A percentile compares a stretch with the other conserved stretches of the same genome.
Evolutionary conservation across 2,113 vertebrate species (phyloP).

Genomic region (Mesoclemmys tuberculata): DNA sequence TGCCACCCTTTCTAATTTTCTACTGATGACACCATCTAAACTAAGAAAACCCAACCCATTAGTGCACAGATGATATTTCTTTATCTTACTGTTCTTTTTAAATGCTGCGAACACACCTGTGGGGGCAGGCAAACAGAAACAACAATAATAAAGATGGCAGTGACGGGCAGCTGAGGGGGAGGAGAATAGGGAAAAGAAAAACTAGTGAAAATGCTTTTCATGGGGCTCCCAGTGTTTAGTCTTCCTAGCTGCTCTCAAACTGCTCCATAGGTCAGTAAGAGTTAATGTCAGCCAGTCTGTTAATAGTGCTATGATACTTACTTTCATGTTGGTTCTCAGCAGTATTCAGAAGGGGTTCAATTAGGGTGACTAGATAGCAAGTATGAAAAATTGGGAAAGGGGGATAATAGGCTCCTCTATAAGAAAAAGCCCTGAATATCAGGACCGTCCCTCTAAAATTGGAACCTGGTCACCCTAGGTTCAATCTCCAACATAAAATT

Average conservation of each 20-base stretch:
- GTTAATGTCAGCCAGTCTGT: background rate
- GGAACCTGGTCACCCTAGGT: background rate
- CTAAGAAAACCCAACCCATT: background rate
- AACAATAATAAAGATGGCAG: background rate
- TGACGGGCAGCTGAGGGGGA: background rate
- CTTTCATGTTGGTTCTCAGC: background rate
- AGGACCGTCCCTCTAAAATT: too few relatives aligned
- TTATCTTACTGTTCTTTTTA: conserved; percentile 52
- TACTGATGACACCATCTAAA: conserved; percentile 40
- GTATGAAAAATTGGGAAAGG: too few relatives aligned
- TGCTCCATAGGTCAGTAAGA: conserved; percentile 32
- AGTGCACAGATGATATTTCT: background rate
- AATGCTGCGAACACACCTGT: conserved; percentile 14
- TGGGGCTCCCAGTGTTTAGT: background rate
- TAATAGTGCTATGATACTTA: background rate
- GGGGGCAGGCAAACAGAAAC: background rate
- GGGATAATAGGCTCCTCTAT: too few relatives aligned
- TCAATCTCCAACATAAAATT: background rate
- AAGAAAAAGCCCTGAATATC: too few relatives aligned
- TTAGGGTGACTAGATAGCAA: too few relatives aligned
- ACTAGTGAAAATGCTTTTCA: background rate
- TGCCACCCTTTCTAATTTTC: conserved; percentile 19
- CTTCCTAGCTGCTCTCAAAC: background rate
- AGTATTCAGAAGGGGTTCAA: background rate
- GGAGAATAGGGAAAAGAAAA: background rate